These are phyloP conservation scores for Sycophila sp. DNA, from an alignment of 1,140 invertebrate species.

Conservation along the genomic window DNA sequence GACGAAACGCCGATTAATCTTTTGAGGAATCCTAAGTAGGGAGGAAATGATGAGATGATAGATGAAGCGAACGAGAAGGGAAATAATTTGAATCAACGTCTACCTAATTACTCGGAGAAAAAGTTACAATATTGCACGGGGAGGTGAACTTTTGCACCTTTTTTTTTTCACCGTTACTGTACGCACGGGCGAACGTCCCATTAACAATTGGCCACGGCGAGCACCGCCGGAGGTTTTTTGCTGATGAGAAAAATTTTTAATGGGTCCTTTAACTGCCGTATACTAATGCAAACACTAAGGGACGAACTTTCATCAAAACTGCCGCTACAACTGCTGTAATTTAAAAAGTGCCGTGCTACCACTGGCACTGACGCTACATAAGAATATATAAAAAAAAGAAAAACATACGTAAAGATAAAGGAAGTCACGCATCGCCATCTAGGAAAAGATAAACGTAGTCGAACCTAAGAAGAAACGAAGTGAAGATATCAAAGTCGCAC, in stretches of 20 bases:
- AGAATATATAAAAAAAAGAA: no score
- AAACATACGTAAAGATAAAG: not conserved
- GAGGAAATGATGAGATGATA: constrained; percentile 36
- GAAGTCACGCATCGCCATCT: not conserved
- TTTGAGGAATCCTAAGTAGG: no score
- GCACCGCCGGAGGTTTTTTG: no score
- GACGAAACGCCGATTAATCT: no score
- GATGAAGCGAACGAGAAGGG: not conserved
- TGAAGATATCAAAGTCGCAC: not conserved
- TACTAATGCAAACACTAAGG: no score
- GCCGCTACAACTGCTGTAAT: not conserved
- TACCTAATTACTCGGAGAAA: constrained; percentile 32
- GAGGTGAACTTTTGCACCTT: no score
- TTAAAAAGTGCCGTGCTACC: not conserved
- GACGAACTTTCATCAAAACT: no score
- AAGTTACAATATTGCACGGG: constrained; percentile 13
- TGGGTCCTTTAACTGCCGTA: no score
- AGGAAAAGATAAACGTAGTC: not conserved
- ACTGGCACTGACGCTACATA: not conserved
- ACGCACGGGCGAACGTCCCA: no score
- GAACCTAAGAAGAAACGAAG: not conserved
- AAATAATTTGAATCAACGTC: not conserved
- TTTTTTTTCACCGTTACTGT: no score
- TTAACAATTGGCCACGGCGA: no score
- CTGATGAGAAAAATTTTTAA: no score